Evolutionary conservation across 2,888 invertebrate genomes (phyloP).

Genomic region (Lomographa bimaculata): DNA sequence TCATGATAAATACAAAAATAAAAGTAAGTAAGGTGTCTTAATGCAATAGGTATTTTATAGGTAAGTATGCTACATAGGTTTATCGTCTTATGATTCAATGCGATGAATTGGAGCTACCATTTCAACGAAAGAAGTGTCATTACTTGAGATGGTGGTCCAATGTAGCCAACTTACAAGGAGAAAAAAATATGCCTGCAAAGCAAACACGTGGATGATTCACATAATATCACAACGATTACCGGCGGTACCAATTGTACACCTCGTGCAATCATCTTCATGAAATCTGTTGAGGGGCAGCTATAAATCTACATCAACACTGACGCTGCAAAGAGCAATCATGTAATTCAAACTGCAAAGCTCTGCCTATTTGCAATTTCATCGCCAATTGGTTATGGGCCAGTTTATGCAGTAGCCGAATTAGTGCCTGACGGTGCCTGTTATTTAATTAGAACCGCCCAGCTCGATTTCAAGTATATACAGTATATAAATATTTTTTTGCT

Average conservation of each 20-base stretch:
- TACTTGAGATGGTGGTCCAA: too few species aligned
- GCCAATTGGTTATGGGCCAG: conserved; percentile 48
- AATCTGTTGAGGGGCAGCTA: conserved; percentile 55
- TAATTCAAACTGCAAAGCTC: conserved; percentile 70
- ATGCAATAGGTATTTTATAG: too few species aligned
- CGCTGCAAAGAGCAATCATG: conserved; percentile 69
- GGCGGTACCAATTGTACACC: conserved; percentile 45
- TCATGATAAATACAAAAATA: too few species aligned
- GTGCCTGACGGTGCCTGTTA: conserved; percentile 47
- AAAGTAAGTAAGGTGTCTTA: too few species aligned
- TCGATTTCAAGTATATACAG: conserved; percentile 14
- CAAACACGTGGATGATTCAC: conserved; percentile 1
- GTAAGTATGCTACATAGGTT: too few species aligned
- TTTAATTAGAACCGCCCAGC: conserved; percentile 44
- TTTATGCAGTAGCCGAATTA: conserved; percentile 49
- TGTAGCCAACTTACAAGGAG: too few species aligned
- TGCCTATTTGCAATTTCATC: conserved; percentile 61
- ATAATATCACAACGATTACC: conserved; percentile 38
- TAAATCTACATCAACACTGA: conserved; percentile 74
- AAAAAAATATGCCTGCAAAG: too few species aligned
- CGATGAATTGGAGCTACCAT: too few species aligned
- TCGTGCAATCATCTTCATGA: conserved; percentile 51
- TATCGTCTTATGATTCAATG: too few species aligned
- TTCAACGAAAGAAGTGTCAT: too few species aligned
- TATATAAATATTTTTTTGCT: too few species aligned